These are phyloP conservation scores for Dysidea cf. avara DNA, from an alignment of 37 sponge, comb jelly and placozoan genomes.

Conservation along the genomic window DNA sequence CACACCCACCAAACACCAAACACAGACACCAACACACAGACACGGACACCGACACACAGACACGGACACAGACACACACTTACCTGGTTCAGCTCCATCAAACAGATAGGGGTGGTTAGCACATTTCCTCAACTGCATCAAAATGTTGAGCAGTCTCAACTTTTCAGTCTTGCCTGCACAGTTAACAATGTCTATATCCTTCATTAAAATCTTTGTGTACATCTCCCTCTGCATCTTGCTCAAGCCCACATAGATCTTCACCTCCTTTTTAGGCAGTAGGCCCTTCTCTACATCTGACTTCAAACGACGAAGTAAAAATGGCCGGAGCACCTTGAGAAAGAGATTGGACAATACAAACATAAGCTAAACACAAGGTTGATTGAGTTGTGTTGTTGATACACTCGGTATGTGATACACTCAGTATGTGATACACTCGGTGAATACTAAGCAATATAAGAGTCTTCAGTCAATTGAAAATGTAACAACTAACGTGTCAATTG, in stretches of 20 bases:
- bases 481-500: no score
- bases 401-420: no score
- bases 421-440: no score
- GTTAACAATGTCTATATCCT: conserved; percentile 98
- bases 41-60: no score
- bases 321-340: conserved; percentile 77
- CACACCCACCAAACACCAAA: no score
- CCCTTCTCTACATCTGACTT: conserved; percentile 97
- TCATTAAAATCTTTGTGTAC: conserved; percentile 94
- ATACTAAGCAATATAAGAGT: neutral
- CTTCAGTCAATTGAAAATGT: no score
- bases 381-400: no score
- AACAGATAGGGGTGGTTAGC: conserved; percentile 99
- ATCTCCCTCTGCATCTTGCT: conserved; percentile 96
- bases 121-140: conserved; percentile 99
- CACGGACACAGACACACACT: conserved; percentile 1
- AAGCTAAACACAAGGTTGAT: no score
- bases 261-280: conserved; percentile 95
- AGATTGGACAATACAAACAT: no score
- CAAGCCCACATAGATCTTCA: conserved; percentile 95
- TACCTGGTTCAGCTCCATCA: conserved; percentile 99
- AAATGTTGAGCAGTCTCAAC: conserved; percentile 92
- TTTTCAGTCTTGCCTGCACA: conserved; percentile 90
- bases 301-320: conserved; percentile 90
- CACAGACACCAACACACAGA: no score